phyloP scores from a whole-genome alignment of 2,888 invertebrate genomes.

The Torymus texanus region DNA sequence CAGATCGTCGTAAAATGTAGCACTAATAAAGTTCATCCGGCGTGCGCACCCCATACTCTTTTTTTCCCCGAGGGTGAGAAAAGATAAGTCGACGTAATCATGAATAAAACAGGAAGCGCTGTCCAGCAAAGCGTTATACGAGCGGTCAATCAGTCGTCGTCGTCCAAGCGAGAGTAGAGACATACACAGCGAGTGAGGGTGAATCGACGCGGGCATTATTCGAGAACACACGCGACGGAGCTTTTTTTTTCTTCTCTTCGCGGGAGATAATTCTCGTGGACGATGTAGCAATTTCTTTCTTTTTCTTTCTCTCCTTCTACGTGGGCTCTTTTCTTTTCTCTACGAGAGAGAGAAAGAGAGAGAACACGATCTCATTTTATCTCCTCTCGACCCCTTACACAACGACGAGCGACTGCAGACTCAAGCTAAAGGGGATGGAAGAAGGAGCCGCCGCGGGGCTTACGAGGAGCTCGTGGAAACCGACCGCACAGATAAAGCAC shows the following conservation, averaged over 20 bases:
- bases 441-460: constrained; percentile 59
- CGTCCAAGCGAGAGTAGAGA: background rate
- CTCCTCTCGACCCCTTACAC: constrained; percentile 72
- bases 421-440: constrained; percentile 61
- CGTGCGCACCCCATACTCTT: too few relatives aligned
- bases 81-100: too few relatives aligned
- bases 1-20: too few relatives aligned
- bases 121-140: too few relatives aligned
- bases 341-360: constrained; percentile 41
- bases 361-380: constrained; percentile 75
- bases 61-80: too few relatives aligned
- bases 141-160: background rate
- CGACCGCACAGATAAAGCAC: constrained; percentile 70
- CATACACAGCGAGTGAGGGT: background rate
- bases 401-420: constrained; percentile 64
- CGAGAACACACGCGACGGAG: too few relatives aligned
- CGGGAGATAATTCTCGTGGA: constrained; percentile 57
- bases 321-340: constrained; percentile 38
- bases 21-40: too few relatives aligned
- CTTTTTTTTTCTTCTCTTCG: background rate
- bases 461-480: constrained; percentile 64
- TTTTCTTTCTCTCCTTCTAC: constrained; percentile 50
- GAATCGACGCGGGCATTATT: constrained; percentile 4
- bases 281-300: constrained; percentile 73
- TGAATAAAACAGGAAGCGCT: too few relatives aligned